Percentiles rank a stretch among this genome's conserved stretches.
Evolutionary conservation across 2,797 vertebrate species (phyloP).

Genomic region (Typhlichthys eigenmanni): DNA sequence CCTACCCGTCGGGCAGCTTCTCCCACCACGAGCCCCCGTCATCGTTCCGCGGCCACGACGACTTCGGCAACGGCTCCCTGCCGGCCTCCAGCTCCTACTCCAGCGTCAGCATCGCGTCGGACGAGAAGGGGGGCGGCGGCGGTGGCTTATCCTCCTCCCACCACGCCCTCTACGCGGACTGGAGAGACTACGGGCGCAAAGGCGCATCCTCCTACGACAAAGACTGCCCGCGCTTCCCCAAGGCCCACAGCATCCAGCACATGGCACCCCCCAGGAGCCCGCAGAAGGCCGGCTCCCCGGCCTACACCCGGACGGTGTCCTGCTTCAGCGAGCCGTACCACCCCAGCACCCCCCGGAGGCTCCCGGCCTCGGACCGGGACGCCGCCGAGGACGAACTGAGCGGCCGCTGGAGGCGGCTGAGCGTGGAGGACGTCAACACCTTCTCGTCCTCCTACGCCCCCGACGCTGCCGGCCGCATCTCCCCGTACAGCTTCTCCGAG

Average conservation of each 20-base stretch:
- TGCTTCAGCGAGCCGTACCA: constrained; percentile 87
- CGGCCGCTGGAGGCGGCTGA: constrained; percentile 87
- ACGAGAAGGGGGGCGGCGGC: constrained; percentile 83
- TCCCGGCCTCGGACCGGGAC: constrained; percentile 77
- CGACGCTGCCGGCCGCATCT: constrained; percentile 70
- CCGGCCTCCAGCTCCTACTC: constrained; percentile 91
- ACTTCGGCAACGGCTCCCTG: constrained; percentile 77
- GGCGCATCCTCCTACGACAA: constrained; percentile 80
- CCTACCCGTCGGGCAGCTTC: constrained; percentile 83
- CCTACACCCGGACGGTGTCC: constrained; percentile 82
- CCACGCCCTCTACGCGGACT: constrained; percentile 87
- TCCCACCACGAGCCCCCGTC: constrained; percentile 81
- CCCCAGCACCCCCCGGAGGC: constrained; percentile 78
- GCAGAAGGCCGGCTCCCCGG: constrained; percentile 76
- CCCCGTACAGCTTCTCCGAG: constrained; percentile 87
- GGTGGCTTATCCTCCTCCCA: constrained; percentile 85
- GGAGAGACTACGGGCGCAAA: constrained; percentile 85
- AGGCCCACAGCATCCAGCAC: constrained; percentile 83
- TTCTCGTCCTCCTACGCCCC: constrained; percentile 81
- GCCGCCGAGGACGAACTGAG: constrained; percentile 81
- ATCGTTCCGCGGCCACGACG: constrained; percentile 79
- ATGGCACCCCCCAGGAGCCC: constrained; percentile 75
- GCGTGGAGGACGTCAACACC: constrained; percentile 87
- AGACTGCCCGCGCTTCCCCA: constrained; percentile 79
- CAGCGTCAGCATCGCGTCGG: constrained; percentile 90